Conservation (phyloP, 2,113 vertebrate genomes). For the Alligator sinensis region DNA sequence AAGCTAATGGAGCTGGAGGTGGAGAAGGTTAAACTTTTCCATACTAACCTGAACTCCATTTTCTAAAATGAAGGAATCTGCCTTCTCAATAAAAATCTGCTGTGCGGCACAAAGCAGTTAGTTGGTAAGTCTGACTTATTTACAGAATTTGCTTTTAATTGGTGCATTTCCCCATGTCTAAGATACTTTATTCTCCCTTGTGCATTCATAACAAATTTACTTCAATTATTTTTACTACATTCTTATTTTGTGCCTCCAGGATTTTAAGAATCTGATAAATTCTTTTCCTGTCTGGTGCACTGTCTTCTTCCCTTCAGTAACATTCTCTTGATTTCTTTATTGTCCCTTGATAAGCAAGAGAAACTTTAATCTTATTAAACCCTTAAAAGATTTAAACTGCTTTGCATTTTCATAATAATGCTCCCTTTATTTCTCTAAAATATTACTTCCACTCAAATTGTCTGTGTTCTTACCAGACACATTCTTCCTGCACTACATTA, state of each 20-base stretch:
- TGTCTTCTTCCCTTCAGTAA: background rate
- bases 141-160: background rate
- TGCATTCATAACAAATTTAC: background rate
- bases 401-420: background rate
- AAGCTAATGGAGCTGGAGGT: background rate
- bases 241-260: background rate
- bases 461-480: background rate
- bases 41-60: background rate
- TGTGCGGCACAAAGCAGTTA: background rate
- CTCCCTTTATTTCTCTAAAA: conserved; percentile 18
- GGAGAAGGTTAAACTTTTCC: conserved; percentile 16
- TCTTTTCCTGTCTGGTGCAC: background rate
- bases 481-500: too few species aligned
- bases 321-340: background rate
- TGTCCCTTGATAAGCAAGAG: background rate
- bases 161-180: background rate
- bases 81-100: background rate
- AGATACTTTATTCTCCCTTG: background rate
- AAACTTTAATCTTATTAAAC: background rate
- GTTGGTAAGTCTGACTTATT: background rate
- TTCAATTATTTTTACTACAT: background rate
- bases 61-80: conserved; percentile 33
- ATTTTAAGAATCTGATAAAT: background rate
- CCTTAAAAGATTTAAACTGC: background rate
- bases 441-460: background rate